Base-by-base conservation (phyloP, 2,113 vertebrate species). In the Syngnathus scovelli region DNA sequence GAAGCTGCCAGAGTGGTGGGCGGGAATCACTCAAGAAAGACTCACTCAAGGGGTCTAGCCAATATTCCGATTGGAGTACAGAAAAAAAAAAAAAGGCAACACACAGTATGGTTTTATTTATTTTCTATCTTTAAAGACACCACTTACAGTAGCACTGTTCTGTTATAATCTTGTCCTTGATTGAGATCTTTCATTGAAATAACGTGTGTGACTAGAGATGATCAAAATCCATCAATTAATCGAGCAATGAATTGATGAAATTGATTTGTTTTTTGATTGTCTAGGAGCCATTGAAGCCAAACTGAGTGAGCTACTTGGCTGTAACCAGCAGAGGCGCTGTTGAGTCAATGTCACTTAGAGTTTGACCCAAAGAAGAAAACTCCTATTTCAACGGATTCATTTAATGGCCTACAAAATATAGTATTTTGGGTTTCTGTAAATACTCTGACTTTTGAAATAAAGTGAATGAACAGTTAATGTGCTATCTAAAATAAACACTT, bases 1-100 rank as follows among this genome's bases (percentile, higher is more conserved):
- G 88, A 62, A 90, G 90, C 90, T 89, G 89, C 90, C 86, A 90
- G 88, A 90, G 90, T 85, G 85, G 90, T 90, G 90, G 90, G 91
- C 83, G 91, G 86, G 88, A 87, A 88, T 89, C 83, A 85, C 83
- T 83, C 78, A 84, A 86, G 85, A 88, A 88, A 88, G 86, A 88
- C 88, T 86, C 86, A 88, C 87, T 86, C 83, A 62, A 87, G 80
- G 74, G 79, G 87, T 87, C 88, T 83, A 89, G 88, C 87, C 84
- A 90, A 90, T 89, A 86, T 87, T 86, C 82, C 85, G 87, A 85
- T 83, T 85, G 82, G 83, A 86, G 79, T 83, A 85, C 75, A 78
- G 83, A 76, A 78, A 88, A 86, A 86, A 83, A 88, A 44, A 21
- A 13, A 44, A 62, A 43, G 27, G 27, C 27, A 33, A 61, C 21